Conservation (phyloP, 2,797 vertebrate species). For the Champsocephalus esox region DNA sequence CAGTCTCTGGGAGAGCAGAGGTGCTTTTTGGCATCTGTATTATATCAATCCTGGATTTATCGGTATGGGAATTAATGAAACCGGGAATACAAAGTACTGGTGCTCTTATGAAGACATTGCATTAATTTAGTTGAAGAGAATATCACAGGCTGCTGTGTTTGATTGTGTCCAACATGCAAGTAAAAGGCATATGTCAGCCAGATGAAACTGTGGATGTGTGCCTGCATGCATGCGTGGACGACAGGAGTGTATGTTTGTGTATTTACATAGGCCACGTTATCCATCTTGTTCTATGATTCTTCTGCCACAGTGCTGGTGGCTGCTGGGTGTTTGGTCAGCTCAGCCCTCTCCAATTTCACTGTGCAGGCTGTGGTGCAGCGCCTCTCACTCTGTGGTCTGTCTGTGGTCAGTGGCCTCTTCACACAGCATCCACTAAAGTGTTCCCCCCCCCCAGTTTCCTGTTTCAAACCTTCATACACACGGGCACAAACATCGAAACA, state of each 20-base stretch:
- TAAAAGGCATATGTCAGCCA: slow-evolving; percentile 42
- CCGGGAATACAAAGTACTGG: slow-evolving; percentile 18
- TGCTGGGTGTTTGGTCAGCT: slow-evolving; percentile 39
- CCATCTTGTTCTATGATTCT: slow-evolving; percentile 22
- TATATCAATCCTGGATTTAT: slow-evolving; percentile 33
- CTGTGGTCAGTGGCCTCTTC: slow-evolving; percentile 67
- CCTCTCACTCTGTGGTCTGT: slow-evolving; percentile 48
- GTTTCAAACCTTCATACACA: slow-evolving; percentile 43
- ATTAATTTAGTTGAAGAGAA: slow-evolving; percentile 13
- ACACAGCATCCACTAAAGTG: slow-evolving; percentile 56
- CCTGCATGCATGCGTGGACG: slow-evolving; percentile 6
- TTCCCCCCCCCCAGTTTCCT: slow-evolving; percentile 43
- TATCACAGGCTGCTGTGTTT: slow-evolving; percentile 10
- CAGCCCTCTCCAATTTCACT: slow-evolving; percentile 50
- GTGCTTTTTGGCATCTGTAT: slow-evolving; percentile 35
- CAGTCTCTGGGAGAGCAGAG: slow-evolving; percentile 46
- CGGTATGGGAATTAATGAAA: slow-evolving; percentile 38
- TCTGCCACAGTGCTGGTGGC: slow-evolving; percentile 24
- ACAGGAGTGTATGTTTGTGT: slow-evolving; percentile 13
- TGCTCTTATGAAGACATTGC: slow-evolving; percentile 17
- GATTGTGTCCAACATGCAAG: slow-evolving; percentile 35
- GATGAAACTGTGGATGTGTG: slow-evolving; percentile 27
- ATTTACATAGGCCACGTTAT: slow-evolving; percentile 2
- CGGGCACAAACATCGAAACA: slow-evolving; percentile 48
- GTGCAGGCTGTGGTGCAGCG: slow-evolving; percentile 38